Base-by-base conservation (phyloP, 2,113 vertebrate genomes). In the Archocentrus centrarchus region DNA sequence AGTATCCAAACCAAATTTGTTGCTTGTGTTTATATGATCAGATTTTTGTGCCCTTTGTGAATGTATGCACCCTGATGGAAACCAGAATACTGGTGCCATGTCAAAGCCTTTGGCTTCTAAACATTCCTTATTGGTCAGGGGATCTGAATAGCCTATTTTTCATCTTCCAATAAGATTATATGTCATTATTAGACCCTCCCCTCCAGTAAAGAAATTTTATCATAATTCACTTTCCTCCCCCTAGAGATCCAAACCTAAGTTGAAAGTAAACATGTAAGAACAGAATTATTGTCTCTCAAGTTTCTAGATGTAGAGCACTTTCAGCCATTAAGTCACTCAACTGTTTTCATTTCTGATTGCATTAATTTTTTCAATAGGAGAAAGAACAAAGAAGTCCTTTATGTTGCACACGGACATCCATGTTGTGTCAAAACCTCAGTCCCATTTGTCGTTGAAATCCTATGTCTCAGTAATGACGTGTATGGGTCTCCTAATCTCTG, bases 381-480 rank as follows among this genome's bases (percentile, higher is more conserved):
- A 41, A 37, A 82, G 47, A 77, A 55, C 27, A 35, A 73, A 73
- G 44, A 73, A 32, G 81, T 44, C 32, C 6, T 35, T n/a, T 37
- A 18, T 17, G 44, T 75, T 77, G 18, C 58, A 60, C 22, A 80
- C 59, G 47, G 59, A 73, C 44, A 57, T 66, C 14, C 18, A 41
- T 68, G 59, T 84, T 63, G 66, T 62, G 27, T 58, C 22, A 73
- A 66, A 83, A 86, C 61, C 63, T 66, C 77, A 70, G 59, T 18
- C 6, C 35, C 9, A 24, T 61, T 88, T 79, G 35, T 77, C 80
- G 47, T 75, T 66, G 13, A 53, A 20, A 68, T 78, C 75, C 14
- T 66, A 20, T 41, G 55, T 35, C 27, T 84, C 14, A 14, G 17
- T 44, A 80, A 20, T 77, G 18, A 63, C 4, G 2, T 18, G 53